Evolutionary conservation across 64 coral and sea anemone species (phyloP).

Genomic region (Astreopora myriophthalma): DNA sequence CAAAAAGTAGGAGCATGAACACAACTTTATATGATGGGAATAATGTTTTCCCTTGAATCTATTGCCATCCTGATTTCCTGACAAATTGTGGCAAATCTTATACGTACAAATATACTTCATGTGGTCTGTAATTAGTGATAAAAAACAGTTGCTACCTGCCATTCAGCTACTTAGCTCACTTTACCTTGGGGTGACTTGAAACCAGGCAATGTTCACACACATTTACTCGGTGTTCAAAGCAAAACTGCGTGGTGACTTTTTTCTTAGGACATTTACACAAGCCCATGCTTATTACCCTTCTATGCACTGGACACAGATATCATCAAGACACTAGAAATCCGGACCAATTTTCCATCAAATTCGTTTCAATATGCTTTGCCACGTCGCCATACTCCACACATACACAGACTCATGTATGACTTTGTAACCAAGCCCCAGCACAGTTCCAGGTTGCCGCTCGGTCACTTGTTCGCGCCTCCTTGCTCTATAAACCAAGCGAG

Average conservation of each 20-base stretch:
- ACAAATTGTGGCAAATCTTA: no score
- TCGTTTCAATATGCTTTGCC: neutral
- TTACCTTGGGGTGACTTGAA: conserved; percentile 83
- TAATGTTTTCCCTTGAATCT: no score
- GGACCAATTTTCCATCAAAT: neutral
- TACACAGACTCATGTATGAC: no score
- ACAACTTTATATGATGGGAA: no score
- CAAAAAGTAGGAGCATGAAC: no score
- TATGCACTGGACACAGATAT: neutral
- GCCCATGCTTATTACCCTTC: conserved; percentile 59
- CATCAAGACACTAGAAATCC: neutral
- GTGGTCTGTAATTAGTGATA: neutral
- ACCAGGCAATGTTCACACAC: conserved; percentile 98
- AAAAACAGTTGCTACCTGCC: neutral
- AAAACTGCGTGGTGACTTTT: conserved; percentile 99
- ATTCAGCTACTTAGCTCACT: neutral
- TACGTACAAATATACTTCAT: neutral
- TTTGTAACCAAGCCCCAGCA: neutral
- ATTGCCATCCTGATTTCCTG: no score
- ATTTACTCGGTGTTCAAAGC: conserved; percentile 99
- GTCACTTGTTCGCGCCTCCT: no score
- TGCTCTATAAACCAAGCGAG: no score
- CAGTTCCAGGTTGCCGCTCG: neutral
- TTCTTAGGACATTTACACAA: conserved; percentile 99
- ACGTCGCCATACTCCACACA: neutral